Evolutionary conservation across 2,797 vertebrate genomes (phyloP).

Genomic region (Ctenopoma multispine): DNA sequence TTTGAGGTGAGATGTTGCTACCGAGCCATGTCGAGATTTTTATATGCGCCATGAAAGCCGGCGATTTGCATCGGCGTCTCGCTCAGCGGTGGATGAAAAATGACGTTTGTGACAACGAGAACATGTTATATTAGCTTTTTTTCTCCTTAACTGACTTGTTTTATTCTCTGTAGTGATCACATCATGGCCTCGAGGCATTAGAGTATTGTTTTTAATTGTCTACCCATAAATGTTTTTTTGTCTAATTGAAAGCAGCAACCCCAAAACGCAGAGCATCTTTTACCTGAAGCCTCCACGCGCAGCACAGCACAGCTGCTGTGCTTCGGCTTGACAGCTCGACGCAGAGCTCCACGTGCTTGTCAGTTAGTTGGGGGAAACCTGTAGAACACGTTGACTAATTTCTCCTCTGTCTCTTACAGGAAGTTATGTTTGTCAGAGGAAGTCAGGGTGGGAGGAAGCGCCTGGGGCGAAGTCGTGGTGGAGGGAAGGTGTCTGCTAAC

Average conservation of each 20-base stretch:
- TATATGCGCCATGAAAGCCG: slow-evolving; percentile 31
- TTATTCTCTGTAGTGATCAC: neutral
- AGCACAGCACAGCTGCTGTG: neutral
- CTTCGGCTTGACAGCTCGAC: neutral
- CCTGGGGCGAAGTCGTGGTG: slow-evolving; percentile 44
- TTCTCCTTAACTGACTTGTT: neutral
- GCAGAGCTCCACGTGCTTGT: slow-evolving; percentile 40
- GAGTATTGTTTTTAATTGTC: neutral
- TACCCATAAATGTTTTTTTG: neutral
- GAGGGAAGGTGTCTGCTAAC: slow-evolving; percentile 72
- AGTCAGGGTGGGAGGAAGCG: slow-evolving; percentile 68
- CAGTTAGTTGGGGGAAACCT: slow-evolving; percentile 65
- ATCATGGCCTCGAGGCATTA: neutral
- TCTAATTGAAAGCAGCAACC: neutral
- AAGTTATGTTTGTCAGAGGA: slow-evolving; percentile 79
- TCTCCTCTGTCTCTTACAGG: slow-evolving; percentile 76
- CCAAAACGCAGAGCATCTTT: slow-evolving; percentile 42
- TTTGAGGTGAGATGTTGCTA: neutral
- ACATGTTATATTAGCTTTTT: too few relatives aligned
- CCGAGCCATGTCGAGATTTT: neutral
- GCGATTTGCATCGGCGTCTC: slow-evolving; percentile 21
- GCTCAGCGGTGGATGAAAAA: neutral
- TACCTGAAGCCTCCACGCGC: neutral
- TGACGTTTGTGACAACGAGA: too few relatives aligned
- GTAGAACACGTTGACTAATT: slow-evolving; percentile 77